Percentiles rank a stretch among this genome's conserved stretches.
phyloP scores from a whole-genome alignment of 2,797 vertebrate genomes.

The Brotogeris chrysoptera region DNA sequence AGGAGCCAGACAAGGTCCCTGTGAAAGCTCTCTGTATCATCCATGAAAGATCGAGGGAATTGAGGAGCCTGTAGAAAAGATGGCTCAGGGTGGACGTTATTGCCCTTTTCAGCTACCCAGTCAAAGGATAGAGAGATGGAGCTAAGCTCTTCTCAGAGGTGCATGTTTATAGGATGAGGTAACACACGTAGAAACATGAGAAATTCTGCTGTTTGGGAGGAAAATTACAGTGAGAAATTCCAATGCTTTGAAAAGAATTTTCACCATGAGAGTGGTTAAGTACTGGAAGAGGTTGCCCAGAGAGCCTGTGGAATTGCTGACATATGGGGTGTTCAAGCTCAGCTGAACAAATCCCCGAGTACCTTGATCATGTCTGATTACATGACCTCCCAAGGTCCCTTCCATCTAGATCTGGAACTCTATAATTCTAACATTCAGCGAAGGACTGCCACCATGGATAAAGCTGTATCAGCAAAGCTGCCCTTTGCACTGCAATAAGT shows the following conservation, averaged over 20 bases:
- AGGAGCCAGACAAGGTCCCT: neutral
- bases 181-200: neutral
- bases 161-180: neutral
- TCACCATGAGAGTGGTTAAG: neutral
- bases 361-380: neutral
- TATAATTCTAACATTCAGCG: neutral
- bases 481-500: neutral
- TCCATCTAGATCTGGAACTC: neutral
- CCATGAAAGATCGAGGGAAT: neutral
- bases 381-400: neutral
- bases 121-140: neutral
- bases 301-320: neutral
- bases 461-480: neutral
- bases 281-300: neutral
- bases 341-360: neutral
- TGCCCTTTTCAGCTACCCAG: neutral
- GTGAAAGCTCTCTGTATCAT: neutral
- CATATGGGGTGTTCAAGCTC: neutral
- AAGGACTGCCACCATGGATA: neutral
- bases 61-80: rapidly evolving
- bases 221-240: neutral
- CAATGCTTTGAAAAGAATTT: neutral
- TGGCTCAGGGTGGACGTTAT: neutral
- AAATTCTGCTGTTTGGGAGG: neutral
- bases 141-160: neutral